Conservation (phyloP, 53 echinoderm and acorn worm species). For the Stichopus horrens region DNA sequence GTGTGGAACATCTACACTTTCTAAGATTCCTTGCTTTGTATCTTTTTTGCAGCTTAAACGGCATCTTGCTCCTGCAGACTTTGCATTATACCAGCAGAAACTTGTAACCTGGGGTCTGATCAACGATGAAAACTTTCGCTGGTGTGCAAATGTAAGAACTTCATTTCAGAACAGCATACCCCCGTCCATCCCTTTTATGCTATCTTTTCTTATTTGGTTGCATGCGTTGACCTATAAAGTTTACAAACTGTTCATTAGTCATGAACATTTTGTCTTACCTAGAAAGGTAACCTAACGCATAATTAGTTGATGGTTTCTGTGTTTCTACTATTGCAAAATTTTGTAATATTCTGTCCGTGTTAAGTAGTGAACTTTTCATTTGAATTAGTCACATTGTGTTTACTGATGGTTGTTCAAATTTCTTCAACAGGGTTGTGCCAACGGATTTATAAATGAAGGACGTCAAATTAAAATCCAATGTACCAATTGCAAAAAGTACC, state of each 20-base stretch:
- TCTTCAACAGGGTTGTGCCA: background rate
- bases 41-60: background rate
- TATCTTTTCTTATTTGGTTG: background rate
- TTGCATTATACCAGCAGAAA: background rate
- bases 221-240: too few relatives aligned
- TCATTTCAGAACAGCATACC: background rate
- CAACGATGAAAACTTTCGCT: background rate
- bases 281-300: too few relatives aligned
- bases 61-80: background rate
- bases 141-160: conserved; percentile 14
- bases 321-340: too few relatives aligned
- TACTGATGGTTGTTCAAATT: too few relatives aligned
- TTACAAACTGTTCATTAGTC: too few relatives aligned
- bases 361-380: too few relatives aligned
- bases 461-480: background rate
- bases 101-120: background rate
- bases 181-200: background rate
- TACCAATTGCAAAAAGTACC: background rate
- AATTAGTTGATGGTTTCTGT: too few relatives aligned
- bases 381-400: too few relatives aligned
- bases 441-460: conserved; percentile 8
- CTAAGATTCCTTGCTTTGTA: background rate
- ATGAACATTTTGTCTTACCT: too few relatives aligned
- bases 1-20: too few relatives aligned
- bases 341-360: too few relatives aligned